Evolutionary conservation across 2,888 invertebrate species (phyloP), one percentile per base, ranked within the genome.

Genomic region (Scotopteryx bipunctaria): DNA sequence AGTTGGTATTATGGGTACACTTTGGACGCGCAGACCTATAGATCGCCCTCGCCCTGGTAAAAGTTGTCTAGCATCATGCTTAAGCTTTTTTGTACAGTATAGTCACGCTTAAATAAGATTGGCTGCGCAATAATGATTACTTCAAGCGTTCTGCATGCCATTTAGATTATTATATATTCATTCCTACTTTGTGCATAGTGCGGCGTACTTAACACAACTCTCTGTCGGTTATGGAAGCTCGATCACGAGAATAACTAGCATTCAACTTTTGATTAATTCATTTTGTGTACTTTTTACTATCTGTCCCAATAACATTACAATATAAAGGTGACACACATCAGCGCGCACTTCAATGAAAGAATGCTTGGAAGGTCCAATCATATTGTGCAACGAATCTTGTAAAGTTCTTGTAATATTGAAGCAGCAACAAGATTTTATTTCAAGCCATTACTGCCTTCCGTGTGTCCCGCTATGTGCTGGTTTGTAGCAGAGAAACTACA

Each of bases 71-170:
- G 90, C 88, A 89, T 90, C 90, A 89, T 90, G 90, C 90, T 90
- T 89, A 69, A 90, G 88, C 88, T 89, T 90, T 86, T 88, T 88
- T 90, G 89, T 90, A 90, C 86, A 89, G 83, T 88, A 90, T 90
- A 90, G 90, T 88, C 90, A 89, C 89, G 89, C 90, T 91, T 91
- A 83, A 85, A 87, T 83, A 83, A 89, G 90, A 88, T 89, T 89
- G 90, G 89, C 90, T 89, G 89, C 89, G 87, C 90, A 89, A 91
- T 90, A 88, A 88, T 90, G 89, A 90, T 89, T 88, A 90, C 87
- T 89, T 88, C 90, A 90, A 89, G 88, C 89, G 88, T 90, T 90
- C 90, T 90, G 89, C 89, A 90, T 90, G 89, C 88, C 88, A 88
- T 86, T 90, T 90, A 90, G 90, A 90, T 86, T 48, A 82, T 81